Base-by-base conservation (phyloP, 1,140 invertebrate species). In the Chelonus insularis region DNA sequence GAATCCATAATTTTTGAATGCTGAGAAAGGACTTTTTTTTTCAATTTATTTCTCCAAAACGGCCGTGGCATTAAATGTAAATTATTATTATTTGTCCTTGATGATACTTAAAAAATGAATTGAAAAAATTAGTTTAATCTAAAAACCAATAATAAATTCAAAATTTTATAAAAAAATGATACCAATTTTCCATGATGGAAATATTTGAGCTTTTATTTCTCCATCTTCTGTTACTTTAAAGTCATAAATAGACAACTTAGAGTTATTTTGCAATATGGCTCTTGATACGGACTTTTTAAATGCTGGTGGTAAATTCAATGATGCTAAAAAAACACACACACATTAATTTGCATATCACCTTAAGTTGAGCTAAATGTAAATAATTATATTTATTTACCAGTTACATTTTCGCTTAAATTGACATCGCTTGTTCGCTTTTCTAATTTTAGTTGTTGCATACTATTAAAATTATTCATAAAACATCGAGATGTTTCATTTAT, bases 261-360 rank as follows among this genome's bases (percentile, higher is more conserved):
- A 68, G 45, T 68, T 69, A 20, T 72, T 54, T 48, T 74, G 75
- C 52, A 77, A 69, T 50, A 80, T 77, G 12, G 78, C 77, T 60
- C 76, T 66, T 5, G 74, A 78, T 57, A 80, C 69, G 18, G 78
- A 80, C 67, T 69, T 64, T 67, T 71, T 68, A 45, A 81, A 76
- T 2, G 78, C 72, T n/a, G 75, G 72, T 4, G 79, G 78, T 37
- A 80, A 65, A 68, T 80, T 80, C 11, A 80, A 57, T 8, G 73
- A 78, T 63, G 51, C 78, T 81, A n/a, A n/a, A n/a, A n/a, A n/a
- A n/a, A n/a, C n/a, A n/a, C n/a, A n/a, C n/a, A n/a, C n/a, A n/a
- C n/a, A n/a, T n/a, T n/a, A n/a, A n/a, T n/a, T n/a, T n/a, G n/a
- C n/a, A n/a, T n/a, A n/a, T n/a, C n/a, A n/a, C n/a, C n/a, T n/a